Evolutionary conservation across 2,888 invertebrate genomes (phyloP), one percentile per base, ranked within the genome.

Genomic region (Lepidocyrtinus sp.): DNA sequence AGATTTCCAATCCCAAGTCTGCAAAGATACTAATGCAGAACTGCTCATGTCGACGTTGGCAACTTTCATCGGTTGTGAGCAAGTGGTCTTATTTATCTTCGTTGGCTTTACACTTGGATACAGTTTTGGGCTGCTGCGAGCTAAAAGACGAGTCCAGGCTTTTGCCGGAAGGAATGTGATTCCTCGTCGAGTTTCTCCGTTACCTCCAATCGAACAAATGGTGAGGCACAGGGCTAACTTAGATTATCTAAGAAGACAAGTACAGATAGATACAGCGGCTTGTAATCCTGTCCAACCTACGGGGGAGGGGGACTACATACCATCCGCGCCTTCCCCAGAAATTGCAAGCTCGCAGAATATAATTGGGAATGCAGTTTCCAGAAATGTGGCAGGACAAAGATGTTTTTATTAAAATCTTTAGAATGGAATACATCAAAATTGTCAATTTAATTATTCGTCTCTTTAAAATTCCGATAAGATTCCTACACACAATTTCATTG

Each of bases 41-140:
- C 24, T 63, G 1, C 55, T 76, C 0, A 19, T 70, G 5, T 70
- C 76, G 12, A 27, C 36, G 5, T 59, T 76, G 3, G 25, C 27
- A 12, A 64, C 69, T 5, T n/a, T 70, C 15, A 70, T 76, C 45
- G 46, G 55, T 26, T 63, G 63, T n/a, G 70, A 76, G 27, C 76
- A 76, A 64, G 63, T 70, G 19, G 1, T 76, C 2, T 9, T 76
- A 2, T 76, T 76, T 27, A n/a, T 69, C 0, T 45, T 76, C 15
- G 76, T 69, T 7, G 76, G 76, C 15, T 70, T 69, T 12, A 76
- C 70, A 21, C 26, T 76, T 1, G 76, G 76, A 17, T 76, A 76
- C 36, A 26, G 46, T 7, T 25, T 46, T 24, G 76, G 76, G 7
- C 25, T 69, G 15, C 15, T 69, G 0, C 17, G 25, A 7, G 9